Conservation (phyloP, 2,888 invertebrate genomes). For the Adineta ricciae region DNA sequence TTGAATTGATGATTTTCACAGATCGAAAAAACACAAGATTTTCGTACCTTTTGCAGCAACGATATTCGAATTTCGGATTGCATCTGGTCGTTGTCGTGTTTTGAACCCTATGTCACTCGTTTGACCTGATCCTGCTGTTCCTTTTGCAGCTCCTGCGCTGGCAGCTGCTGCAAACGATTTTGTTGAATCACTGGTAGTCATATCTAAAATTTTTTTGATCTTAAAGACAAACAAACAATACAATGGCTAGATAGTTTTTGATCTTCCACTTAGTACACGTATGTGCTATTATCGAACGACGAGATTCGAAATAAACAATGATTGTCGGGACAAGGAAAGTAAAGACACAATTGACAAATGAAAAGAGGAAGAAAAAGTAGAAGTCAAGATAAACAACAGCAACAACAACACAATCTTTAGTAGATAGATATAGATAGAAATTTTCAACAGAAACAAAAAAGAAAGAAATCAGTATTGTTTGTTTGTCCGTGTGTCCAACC, state of each 20-base stretch:
- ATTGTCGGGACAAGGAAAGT: background rate
- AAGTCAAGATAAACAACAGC: background rate
- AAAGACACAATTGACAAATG: background rate
- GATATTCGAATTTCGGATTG: constrained; percentile 30
- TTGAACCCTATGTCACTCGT: background rate
- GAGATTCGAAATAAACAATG: background rate
- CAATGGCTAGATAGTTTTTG: background rate
- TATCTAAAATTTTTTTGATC: background rate
- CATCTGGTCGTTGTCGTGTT: constrained; percentile 15
- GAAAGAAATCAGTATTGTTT: too few relatives aligned
- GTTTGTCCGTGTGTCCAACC: background rate
- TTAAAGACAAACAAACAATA: background rate
- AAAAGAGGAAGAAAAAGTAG: background rate
- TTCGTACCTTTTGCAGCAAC: constrained; percentile 20
- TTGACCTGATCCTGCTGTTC: background rate
- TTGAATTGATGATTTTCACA: too few relatives aligned
- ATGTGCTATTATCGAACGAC: background rate
- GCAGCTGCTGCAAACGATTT: background rate
- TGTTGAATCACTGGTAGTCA: background rate
- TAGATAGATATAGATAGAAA: background rate
- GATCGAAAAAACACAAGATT: too few relatives aligned
- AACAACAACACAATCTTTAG: background rate
- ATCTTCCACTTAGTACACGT: background rate
- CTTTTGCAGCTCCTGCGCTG: background rate
- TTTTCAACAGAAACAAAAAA: background rate